A percentile compares a stretch with the other conserved stretches of the same genome.
Evolutionary conservation across 2,113 vertebrate species (phyloP).

Genomic region (Equus quagga): DNA sequence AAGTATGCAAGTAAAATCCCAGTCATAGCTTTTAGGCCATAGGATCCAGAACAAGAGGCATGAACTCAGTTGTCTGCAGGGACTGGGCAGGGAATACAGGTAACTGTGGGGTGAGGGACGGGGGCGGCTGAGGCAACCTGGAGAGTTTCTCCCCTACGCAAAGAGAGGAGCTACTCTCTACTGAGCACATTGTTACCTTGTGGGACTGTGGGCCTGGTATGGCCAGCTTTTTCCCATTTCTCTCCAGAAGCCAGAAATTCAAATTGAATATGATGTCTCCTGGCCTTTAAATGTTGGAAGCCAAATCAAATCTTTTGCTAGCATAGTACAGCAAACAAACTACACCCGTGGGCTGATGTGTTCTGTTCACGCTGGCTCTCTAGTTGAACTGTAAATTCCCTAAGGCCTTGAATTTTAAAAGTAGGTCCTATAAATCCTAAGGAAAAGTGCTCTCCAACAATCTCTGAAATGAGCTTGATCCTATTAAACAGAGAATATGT

Average conservation of each 20-base stretch:
- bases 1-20: not conserved
- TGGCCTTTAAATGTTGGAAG: slow-evolving; percentile 39
- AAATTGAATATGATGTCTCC: not conserved
- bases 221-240: not conserved
- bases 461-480: slow-evolving; percentile 69
- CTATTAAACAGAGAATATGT: slow-evolving; percentile 67
- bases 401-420: slow-evolving; percentile 53
- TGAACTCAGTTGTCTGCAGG: not conserved
- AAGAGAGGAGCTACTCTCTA: not conserved
- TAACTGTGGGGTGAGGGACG: not conserved
- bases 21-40: not conserved
- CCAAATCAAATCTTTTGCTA: not conserved
- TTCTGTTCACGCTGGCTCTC: not conserved
- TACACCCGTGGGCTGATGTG: not conserved
- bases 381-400: slow-evolving; percentile 53
- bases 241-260: slow-evolving; percentile 8
- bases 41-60: not conserved
- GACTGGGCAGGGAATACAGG: not conserved
- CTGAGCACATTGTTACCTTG: not conserved
- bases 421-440: slow-evolving; percentile 51
- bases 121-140: not conserved
- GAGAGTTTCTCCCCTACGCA: not conserved
- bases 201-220: too few relatives aligned
- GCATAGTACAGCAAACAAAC: not conserved
- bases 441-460: slow-evolving; percentile 56